These are phyloP conservation scores for Anarhynchus alexandrinus DNA, from an alignment of 2,113 vertebrate genomes.

Conservation along the genomic window DNA sequence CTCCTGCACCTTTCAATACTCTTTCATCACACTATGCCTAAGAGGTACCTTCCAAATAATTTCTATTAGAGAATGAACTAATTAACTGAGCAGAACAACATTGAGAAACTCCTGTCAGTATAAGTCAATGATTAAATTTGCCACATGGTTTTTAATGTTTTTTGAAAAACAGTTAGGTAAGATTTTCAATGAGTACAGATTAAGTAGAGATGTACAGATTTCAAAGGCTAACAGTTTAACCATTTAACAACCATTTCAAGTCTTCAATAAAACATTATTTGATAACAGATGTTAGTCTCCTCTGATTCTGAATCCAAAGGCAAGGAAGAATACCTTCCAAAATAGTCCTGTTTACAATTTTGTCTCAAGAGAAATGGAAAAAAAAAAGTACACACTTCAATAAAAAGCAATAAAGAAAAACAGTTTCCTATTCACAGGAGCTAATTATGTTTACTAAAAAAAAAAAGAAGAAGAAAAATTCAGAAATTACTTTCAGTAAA, in stretches of 20 bases:
- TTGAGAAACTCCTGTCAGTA: not conserved
- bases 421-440: not conserved
- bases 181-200: not conserved
- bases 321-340: not conserved
- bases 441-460: not conserved
- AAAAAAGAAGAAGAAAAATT: not conserved
- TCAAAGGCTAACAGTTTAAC: not conserved
- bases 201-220: not conserved
- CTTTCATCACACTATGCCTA: not conserved
- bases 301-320: constrained; percentile 13
- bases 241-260: not conserved
- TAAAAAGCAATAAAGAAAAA: not conserved
- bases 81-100: not conserved
- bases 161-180: not conserved
- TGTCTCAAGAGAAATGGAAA: not conserved
- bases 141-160: not conserved
- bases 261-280: not conserved
- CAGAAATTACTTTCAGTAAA: constrained; percentile 1
- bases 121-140: not conserved
- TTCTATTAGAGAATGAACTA: not conserved
- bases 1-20: not conserved
- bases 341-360: not conserved
- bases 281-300: not conserved
- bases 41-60: not conserved
- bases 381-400: not conserved